Evolutionary conservation across 2,797 vertebrate genomes (phyloP).

Genomic region (Adelosebastes latens): DNA sequence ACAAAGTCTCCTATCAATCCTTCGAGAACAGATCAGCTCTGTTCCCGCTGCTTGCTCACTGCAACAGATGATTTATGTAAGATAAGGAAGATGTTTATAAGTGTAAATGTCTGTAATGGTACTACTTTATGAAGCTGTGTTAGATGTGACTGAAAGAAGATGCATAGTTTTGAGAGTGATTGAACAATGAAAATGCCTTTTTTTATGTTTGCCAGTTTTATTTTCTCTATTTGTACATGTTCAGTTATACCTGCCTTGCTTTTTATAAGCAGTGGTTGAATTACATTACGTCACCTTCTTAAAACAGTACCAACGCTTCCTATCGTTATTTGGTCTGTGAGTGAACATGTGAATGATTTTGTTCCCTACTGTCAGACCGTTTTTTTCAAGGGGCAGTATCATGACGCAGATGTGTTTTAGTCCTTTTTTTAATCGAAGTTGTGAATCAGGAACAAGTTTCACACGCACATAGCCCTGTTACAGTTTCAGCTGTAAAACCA

Average conservation of each 20-base stretch:
- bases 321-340: conserved; percentile 10
- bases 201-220: conserved; percentile 2
- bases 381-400: not conserved
- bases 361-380: not conserved
- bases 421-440: not conserved
- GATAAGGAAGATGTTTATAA: not conserved
- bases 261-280: conserved; percentile 17
- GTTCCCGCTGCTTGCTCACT: conserved; percentile 25
- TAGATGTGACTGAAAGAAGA: conserved; percentile 4
- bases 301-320: not conserved
- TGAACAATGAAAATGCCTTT: conserved; percentile 38
- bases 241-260: conserved; percentile 12
- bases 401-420: not conserved
- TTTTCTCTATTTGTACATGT: conserved; percentile 33
- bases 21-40: not conserved
- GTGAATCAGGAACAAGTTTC: not conserved
- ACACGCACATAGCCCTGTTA: not conserved
- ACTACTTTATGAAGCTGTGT: not conserved
- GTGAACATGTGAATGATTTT: not conserved
- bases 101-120: not conserved
- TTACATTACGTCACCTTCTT: conserved; percentile 13
- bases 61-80: not conserved
- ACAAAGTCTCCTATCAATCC: not conserved
- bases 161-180: conserved; percentile 10
- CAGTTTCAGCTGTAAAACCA: not conserved